Evolutionary conservation across 1,140 invertebrate genomes (phyloP), one percentile per base, ranked within the genome.

Genomic region (Psix sp.): DNA sequence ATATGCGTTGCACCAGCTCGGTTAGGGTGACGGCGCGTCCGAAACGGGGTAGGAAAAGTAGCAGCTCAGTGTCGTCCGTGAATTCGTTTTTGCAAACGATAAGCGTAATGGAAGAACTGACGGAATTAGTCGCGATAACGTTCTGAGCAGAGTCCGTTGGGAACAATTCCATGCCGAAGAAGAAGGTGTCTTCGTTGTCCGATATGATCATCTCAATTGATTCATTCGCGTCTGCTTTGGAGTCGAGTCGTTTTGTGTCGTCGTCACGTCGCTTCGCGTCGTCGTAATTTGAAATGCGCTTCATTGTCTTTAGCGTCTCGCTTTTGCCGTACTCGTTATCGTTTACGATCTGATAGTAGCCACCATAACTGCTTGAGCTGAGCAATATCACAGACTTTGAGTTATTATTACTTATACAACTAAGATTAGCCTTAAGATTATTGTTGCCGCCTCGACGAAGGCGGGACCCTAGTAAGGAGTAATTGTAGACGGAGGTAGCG

Each of bases 71-170:
- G 79, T 84, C 79, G 80, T 84, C 82, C 71, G 78, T 83, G 77
- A 81, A 76, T 81, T 82, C 82, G 82, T 86, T 86, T 85, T 83
- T 83, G 81, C 76, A 82, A 86, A 86, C 86, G 85, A 84, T 87
- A 87, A 87, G 86, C 86, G 86, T 86, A 87, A 85, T 87, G 86
- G 86, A 87, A 87, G 86, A 87, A 87, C 84, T 82, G 84, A 82
- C 82, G 79, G 78, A 77, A 65, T 79, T 56, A 72, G 74, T 78
- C 77, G 78, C 78, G 52, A 79, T 68, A 40, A 67, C 79, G 57
- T 81, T 80, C 74, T 78, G 81, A 81, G 80, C 76, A 67, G 49
- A 67, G 35, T 76, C 42, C 54, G 73, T 71, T 49, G 76, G 68
- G 59, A 68, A 76, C 74, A 76, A 75, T 78, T 71, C 70, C 72